Evolutionary conservation across 1,140 invertebrate genomes (phyloP).

Genomic region (Drosophila nannoptera): DNA sequence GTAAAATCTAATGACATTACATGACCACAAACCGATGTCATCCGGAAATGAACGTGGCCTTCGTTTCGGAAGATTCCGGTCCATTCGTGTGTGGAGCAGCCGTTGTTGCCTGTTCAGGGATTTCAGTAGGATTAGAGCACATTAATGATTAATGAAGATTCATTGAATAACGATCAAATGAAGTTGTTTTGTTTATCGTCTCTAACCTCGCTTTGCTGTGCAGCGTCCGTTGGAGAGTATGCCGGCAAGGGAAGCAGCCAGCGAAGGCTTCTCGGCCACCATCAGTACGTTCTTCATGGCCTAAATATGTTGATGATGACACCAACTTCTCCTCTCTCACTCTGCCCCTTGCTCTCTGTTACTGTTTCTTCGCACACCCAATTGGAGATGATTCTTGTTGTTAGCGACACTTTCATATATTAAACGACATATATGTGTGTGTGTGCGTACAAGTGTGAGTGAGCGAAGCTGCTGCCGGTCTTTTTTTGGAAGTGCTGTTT

Average conservation of each 20-base stretch:
- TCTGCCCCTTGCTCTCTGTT: neutral
- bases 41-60: constrained; percentile 88
- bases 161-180: neutral
- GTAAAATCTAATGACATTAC: constrained; percentile 98
- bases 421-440: constrained; percentile 24
- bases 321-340: constrained; percentile 23
- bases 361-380: constrained; percentile 16
- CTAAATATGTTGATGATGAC: constrained; percentile 48
- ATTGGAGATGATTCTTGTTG: constrained; percentile 33
- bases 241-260: constrained; percentile 95
- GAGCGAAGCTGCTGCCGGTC: constrained; percentile 38
- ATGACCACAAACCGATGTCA: constrained; percentile 99
- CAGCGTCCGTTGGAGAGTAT: constrained; percentile 95
- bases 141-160: neutral
- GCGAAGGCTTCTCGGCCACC: constrained; percentile 99
- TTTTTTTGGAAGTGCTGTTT: constrained; percentile 2
- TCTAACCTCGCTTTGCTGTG: constrained; percentile 90
- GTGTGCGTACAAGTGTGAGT: constrained; percentile 9
- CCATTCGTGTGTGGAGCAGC: constrained; percentile 97
- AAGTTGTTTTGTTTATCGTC: neutral
- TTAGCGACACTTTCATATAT: constrained; percentile 9
- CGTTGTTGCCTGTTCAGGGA: constrained; percentile 85
- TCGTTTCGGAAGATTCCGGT: constrained; percentile 88
- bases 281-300: constrained; percentile 95
- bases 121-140: neutral